Evolutionary conservation across 2,113 vertebrate species (phyloP), one percentile per base, ranked within the genome.

Genomic region (Myxocyprinus asiaticus): DNA sequence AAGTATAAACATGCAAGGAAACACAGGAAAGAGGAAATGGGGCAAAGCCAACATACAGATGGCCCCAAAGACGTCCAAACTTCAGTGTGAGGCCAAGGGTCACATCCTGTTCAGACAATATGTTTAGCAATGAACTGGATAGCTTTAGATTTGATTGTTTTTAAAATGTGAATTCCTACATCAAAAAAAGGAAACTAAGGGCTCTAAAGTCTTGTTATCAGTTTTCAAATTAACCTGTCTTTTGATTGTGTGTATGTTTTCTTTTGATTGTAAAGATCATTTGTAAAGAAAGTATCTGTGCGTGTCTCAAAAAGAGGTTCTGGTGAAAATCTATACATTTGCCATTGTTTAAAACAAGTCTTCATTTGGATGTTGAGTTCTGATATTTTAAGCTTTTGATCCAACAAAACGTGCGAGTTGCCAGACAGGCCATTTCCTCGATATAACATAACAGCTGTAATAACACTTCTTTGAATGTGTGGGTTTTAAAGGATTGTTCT

Each of bases 1-100:
- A 99, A 96, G 85, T 99, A 98, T 90, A 94, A 96, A 85, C 95
- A 97, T 59, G 93, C 96, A 83, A 92, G 96, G 79, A 95, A 93
- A 79, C 93, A 95, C 68, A 94, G 65, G 77, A 93, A 93, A 88
- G 93, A 92, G 3, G 89, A 90, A 4, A 77, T 55, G 12, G 85
- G 9, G 17, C 85, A 79, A 50, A 47, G 15, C 5, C 77, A 79
- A 45, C 84, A 67, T 6, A 51, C 48, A 42, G 86, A 87, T 66
- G 75, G 81, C 87, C 70, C 43, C 14, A 61, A 67, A 50, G 56
- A 76, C 55, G n/a, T 44, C 22, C 22, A 33, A 33, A 33, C 22
- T 33, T 33, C 22, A 33, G 22, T 1, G 22, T 33, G 22, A 33
- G 22, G 22, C 22, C 22, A 33, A 33, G 22, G 22, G 22, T 33